A percentile compares a stretch with the other conserved stretches of the same genome.
Conservation (phyloP, 2,888 invertebrate genomes). For the Uropetala carovei region DNA sequence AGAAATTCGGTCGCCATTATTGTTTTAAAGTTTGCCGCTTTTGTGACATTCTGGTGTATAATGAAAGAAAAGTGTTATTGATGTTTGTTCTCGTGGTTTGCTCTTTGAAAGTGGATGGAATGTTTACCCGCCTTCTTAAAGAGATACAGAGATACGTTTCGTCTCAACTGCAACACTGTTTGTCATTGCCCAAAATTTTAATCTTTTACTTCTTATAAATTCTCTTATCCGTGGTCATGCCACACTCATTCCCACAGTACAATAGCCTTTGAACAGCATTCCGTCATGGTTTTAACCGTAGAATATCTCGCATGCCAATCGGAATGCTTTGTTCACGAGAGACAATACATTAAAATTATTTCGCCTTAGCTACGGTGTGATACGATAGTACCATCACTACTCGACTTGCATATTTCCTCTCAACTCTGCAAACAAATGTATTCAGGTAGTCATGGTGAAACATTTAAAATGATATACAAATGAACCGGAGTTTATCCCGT, state of each 20-base stretch:
- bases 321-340: not conserved
- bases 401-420: not conserved
- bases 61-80: not conserved
- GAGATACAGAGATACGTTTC: not conserved
- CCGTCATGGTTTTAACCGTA: not conserved
- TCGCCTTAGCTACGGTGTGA: not conserved
- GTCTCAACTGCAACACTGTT: not conserved
- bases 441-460: not conserved
- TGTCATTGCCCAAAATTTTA: not conserved
- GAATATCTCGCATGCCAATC: not conserved
- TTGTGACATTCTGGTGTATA: too few species aligned
- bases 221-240: not conserved
- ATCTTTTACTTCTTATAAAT: not conserved
- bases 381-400: not conserved
- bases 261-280: not conserved
- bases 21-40: too few species aligned
- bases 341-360: not conserved
- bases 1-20: too few species aligned
- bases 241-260: not conserved
- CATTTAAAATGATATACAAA: slow-evolving; percentile 18
- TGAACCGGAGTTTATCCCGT: not conserved
- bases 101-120: not conserved
- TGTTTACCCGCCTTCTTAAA: slow-evolving; percentile 10
- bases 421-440: not conserved
- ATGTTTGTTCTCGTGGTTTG: not conserved